Percentiles rank a stretch among this genome's conserved stretches.
phyloP scores from a whole-genome alignment of 2,113 vertebrate species.

The Coregonus clupeaformis region DNA sequence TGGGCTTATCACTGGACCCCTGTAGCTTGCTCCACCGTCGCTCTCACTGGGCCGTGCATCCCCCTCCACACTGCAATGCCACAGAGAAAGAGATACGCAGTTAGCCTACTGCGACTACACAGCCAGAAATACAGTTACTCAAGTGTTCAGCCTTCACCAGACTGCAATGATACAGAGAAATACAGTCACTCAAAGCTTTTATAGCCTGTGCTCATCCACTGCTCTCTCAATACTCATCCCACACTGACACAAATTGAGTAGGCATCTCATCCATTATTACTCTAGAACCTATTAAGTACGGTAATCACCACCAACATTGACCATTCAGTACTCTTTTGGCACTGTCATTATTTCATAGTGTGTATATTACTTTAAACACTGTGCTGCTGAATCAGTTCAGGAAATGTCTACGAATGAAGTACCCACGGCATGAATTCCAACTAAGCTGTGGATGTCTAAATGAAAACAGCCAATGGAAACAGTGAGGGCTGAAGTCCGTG shows the following conservation, averaged over 20 bases:
- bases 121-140: no score
- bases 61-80: conserved; percentile 86
- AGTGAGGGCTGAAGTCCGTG: background rate
- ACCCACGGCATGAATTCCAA: background rate
- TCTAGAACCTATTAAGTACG: no score
- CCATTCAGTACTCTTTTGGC: background rate
- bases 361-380: no score
- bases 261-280: no score
- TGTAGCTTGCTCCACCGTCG: conserved; percentile 82
- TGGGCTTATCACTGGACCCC: conserved; percentile 86
- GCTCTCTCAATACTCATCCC: no score
- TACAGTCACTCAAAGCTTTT: no score
- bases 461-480: background rate
- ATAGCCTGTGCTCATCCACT: no score
- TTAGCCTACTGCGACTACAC: background rate
- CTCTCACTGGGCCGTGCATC: conserved; percentile 87
- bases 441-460: background rate
- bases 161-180: no score
- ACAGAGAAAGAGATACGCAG: conserved; percentile 12
- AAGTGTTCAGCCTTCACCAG: no score
- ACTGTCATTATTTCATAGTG: background rate
- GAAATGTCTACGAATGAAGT: background rate
- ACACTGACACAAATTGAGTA: no score
- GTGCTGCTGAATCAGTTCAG: no score
- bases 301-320: background rate